phyloP scores from a whole-genome alignment of 2,888 invertebrate genomes.

The Phengaris alcon region DNA sequence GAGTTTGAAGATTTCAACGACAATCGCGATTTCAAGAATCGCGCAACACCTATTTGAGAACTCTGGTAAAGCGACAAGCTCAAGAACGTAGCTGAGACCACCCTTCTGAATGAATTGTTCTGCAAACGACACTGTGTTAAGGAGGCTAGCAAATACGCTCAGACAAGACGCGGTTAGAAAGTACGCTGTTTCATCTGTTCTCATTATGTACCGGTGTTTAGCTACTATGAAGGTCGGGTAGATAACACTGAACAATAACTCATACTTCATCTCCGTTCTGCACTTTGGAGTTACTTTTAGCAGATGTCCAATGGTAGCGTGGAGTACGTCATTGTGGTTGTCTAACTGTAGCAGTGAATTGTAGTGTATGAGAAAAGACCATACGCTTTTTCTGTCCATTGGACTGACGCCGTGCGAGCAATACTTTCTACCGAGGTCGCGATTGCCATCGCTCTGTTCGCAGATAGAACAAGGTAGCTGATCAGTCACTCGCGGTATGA shows the following conservation, averaged over 20 bases:
- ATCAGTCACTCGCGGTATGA: conserved; percentile 58
- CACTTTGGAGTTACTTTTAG: conserved; percentile 79
- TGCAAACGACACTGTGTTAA: conserved; percentile 77
- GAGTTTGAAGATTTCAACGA: conserved; percentile 78
- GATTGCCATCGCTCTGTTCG: conserved; percentile 55
- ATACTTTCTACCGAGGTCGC: conserved; percentile 49
- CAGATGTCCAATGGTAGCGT: conserved; percentile 78
- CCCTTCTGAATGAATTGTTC: conserved; percentile 80
- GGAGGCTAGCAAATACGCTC: conserved; percentile 78
- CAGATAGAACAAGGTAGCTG: conserved; percentile 69
- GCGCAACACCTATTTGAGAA: conserved; percentile 81
- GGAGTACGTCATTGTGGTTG: conserved; percentile 74
- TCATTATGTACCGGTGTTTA: conserved; percentile 70
- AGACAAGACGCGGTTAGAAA: conserved; percentile 81
- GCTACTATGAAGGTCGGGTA: conserved; percentile 80
- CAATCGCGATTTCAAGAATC: conserved; percentile 80
- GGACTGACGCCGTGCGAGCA: conserved; percentile 57
- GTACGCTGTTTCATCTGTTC: conserved; percentile 70
- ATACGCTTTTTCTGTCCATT: conserved; percentile 62
- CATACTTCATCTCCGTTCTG: conserved; percentile 74
- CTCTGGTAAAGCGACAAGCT: conserved; percentile 72
- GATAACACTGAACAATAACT: conserved; percentile 80
- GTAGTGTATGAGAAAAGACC: conserved; percentile 81
- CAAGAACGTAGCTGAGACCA: conserved; percentile 77
- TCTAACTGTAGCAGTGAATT: conserved; percentile 76